Evolutionary conservation across 2,888 invertebrate genomes (phyloP).

Genomic region (Papilio gigon): DNA sequence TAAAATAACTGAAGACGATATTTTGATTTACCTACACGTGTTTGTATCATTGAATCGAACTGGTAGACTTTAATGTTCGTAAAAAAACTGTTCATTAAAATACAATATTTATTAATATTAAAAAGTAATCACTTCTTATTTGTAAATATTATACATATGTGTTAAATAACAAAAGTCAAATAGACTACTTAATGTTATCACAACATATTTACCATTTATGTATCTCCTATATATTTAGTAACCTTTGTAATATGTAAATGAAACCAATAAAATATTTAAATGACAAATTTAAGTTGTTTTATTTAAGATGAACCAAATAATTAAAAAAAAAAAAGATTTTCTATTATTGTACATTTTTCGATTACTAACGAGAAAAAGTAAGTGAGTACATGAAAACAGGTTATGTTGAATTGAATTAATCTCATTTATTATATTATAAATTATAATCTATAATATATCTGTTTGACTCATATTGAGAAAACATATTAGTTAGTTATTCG

Average conservation of each 20-base stretch:
- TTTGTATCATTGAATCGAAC: too few species aligned
- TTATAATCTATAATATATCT: too few species aligned
- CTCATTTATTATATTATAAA: too few species aligned
- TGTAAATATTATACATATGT: neutral
- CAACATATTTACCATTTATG: constrained; percentile 56
- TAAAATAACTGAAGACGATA: neutral
- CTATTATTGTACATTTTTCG: neutral
- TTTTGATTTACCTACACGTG: neutral
- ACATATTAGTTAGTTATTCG: constrained; percentile 23
- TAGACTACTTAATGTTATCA: constrained; percentile 27
- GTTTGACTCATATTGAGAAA: neutral
- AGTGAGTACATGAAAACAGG: too few species aligned
- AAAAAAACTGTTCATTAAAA: neutral
- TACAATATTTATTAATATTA: neutral
- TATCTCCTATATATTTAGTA: constrained; percentile 9
- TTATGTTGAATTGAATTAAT: too few species aligned
- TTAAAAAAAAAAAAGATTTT: neutral
- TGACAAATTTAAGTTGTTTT: constrained; percentile 45
- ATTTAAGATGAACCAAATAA: neutral
- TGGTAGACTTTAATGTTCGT: too few species aligned
- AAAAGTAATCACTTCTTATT: neutral
- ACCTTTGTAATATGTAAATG: constrained; percentile 48
- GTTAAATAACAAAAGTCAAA: neutral
- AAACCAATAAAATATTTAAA: constrained; percentile 68
- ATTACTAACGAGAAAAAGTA: too few species aligned